Evolutionary conservation across 2,113 vertebrate genomes (phyloP), one percentile per base, ranked within the genome.

Genomic region (Butorides virescens): DNA sequence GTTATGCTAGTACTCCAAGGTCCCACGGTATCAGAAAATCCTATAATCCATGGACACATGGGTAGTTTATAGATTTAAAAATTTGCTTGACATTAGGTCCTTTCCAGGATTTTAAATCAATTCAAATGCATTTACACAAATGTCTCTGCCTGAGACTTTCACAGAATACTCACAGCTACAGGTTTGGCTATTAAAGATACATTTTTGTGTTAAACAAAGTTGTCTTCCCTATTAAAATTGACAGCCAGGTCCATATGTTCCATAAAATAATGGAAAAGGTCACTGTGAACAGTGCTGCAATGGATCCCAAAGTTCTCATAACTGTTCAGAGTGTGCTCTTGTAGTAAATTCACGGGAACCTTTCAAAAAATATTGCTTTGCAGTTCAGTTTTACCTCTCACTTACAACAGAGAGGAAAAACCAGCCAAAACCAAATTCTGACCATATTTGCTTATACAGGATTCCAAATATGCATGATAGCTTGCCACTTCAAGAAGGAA

Each of bases 221-320:
- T 30, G 21, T 88, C 26, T 39, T 91, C 68, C 50, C 49, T 77
- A 90, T 93, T 96, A 93, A 96, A 97, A 94, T 82, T 92, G 92
- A 90, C 91, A 93, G 77, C 85, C 90, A 97, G 76, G 63, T 92
- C 77, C 87, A 87, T 44, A 91, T 82, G 86, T 77, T 94, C 61
- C n/a, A 88, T 92, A 95, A 96, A 93, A 89, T 84, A 80, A 78
- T 73, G 86, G 86, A 74, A 92, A 58, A 13, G 63, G 73, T 92
- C 80, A 68, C 42, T 61, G 44, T n/a, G 49, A 96, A 81, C 27
- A 84, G 52, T 68, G 25, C 25, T 94, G 49, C 72, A 92, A 81
- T 61, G 39, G 73, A 92, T 96, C 93, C 78, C 94, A 39, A 62
- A 76, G 76, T 92, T 92, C 91, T 88, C 47, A 61, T 93, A 96